Evolutionary conservation across 2,797 vertebrate genomes (phyloP).

Genomic region (Bradypus variegatus): DNA sequence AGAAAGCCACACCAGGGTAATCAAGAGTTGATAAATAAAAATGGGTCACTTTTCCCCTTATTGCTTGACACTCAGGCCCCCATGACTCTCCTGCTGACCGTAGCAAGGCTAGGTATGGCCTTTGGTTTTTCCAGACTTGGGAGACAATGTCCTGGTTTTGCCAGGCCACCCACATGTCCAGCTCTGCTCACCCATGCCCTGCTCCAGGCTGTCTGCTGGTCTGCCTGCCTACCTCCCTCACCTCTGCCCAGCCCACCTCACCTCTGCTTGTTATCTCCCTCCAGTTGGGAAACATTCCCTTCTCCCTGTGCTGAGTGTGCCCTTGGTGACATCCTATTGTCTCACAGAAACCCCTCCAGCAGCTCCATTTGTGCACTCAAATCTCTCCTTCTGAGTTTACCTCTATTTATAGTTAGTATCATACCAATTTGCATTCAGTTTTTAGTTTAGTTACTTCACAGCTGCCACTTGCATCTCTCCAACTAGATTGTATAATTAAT

Average conservation of each 20-base stretch:
- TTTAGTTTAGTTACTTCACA: slow-evolving; percentile 29
- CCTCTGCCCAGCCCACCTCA: background rate
- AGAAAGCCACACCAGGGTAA: background rate
- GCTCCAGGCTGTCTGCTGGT: background rate
- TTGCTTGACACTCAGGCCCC: background rate
- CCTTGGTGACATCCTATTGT: background rate
- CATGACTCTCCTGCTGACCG: background rate
- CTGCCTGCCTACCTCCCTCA: background rate
- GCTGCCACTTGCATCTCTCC: slow-evolving; percentile 31
- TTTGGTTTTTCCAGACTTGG: background rate
- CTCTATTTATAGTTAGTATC: background rate
- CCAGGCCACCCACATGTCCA: background rate
- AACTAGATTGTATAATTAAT: background rate
- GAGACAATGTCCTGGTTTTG: background rate
- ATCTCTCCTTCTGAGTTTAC: background rate
- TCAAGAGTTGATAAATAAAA: background rate
- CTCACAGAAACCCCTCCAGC: background rate
- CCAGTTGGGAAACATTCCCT: background rate
- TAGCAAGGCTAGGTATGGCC: background rate
- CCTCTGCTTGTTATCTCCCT: background rate
- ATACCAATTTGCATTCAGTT: background rate
- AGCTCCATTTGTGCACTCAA: background rate
- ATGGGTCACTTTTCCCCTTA: background rate
- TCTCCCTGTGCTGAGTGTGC: background rate
- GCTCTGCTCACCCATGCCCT: background rate